Percentiles rank a stretch among this genome's conserved stretches.
Conservation (phyloP, 2,888 invertebrate species). For the Allophyes oxyacanthae region DNA sequence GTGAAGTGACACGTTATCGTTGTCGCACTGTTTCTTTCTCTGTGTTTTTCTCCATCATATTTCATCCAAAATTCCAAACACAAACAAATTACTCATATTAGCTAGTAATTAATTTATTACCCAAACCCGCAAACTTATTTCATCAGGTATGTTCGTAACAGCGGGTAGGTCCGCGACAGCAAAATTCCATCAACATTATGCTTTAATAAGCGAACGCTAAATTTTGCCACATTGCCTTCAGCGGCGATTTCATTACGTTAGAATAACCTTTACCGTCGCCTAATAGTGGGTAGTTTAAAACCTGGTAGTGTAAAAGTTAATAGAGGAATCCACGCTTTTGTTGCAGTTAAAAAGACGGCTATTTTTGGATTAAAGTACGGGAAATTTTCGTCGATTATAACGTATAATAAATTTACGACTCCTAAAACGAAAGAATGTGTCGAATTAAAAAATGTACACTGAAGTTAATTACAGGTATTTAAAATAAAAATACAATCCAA, state of each 20-base stretch:
- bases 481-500: too few relatives aligned
- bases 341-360: slow-evolving; percentile 5
- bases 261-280: slow-evolving; percentile 57
- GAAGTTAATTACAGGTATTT: too few relatives aligned
- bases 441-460: too few relatives aligned
- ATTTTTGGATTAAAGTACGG: slow-evolving; percentile 5
- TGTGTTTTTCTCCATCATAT: too few relatives aligned
- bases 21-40: too few relatives aligned
- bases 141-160: slow-evolving; percentile 38
- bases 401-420: too few relatives aligned
- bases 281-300: slow-evolving; percentile 31
- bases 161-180: slow-evolving; percentile 67
- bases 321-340: slow-evolving; percentile 1
- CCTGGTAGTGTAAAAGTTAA: slow-evolving; percentile 29
- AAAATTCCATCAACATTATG: slow-evolving; percentile 82
- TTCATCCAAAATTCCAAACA: too few relatives aligned
- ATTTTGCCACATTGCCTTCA: slow-evolving; percentile 69
- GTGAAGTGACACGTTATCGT: too few relatives aligned
- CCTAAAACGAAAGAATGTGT: too few relatives aligned
- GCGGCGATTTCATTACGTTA: slow-evolving; percentile 70
- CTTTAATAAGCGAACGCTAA: slow-evolving; percentile 77
- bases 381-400: too few relatives aligned
- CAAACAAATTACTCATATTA: slow-evolving; percentile 19
- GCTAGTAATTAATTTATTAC: slow-evolving; percentile 40
- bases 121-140: slow-evolving; percentile 41